Conservation (phyloP, 2,797 vertebrate species). For the Zalophus californianus region DNA sequence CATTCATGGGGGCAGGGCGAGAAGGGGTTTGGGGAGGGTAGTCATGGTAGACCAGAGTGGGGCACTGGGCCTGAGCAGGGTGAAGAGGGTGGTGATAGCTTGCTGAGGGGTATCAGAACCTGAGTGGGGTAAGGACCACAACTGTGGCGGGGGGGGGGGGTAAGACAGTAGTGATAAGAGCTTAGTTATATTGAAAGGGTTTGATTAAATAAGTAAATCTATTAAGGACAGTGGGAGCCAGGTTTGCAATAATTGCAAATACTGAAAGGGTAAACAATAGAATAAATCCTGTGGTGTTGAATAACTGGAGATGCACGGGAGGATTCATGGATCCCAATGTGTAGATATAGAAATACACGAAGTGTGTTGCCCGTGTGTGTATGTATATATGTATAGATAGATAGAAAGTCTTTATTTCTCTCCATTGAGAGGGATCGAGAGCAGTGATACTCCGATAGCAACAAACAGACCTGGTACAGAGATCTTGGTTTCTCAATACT, state of each 20-base stretch:
- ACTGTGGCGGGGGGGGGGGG: neutral
- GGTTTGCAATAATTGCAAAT: neutral
- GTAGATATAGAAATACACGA: neutral
- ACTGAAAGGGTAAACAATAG: neutral
- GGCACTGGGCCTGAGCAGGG: neutral
- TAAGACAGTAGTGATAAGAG: neutral
- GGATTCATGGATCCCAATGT: neutral
- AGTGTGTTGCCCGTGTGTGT: neutral
- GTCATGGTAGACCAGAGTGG: neutral
- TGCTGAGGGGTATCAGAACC: neutral
- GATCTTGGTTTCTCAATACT: constrained; percentile 21
- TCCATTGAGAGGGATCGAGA: neutral
- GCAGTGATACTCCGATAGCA: neutral
- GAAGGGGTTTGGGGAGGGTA: neutral
- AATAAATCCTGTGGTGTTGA: neutral
- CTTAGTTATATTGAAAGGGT: neutral
- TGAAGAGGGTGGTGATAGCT: neutral
- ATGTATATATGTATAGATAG: neutral
- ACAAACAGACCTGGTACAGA: neutral
- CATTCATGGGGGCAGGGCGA: neutral
- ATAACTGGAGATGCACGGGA: neutral
- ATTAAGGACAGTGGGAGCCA: neutral
- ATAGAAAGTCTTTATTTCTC: neutral
- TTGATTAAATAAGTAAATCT: constrained; percentile 11
- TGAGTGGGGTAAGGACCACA: neutral